Conservation (phyloP, 2,797 vertebrate species). For the Mus minutoides region DNA sequence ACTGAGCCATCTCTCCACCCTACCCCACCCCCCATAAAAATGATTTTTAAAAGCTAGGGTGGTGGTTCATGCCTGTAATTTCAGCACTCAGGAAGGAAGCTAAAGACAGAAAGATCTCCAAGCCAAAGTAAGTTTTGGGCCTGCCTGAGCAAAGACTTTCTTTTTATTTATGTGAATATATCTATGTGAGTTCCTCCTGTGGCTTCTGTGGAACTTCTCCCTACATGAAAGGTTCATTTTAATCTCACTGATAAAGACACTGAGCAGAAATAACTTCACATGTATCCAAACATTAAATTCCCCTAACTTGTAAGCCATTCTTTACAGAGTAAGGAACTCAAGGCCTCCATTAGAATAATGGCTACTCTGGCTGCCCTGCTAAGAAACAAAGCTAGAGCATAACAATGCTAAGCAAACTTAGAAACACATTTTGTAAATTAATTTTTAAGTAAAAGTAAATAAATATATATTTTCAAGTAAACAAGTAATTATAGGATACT, state of each 20-base stretch:
- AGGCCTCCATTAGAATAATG: neutral
- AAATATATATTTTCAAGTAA: neutral
- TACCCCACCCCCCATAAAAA: no score
- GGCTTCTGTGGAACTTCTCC: neutral
- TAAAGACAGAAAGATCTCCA: neutral
- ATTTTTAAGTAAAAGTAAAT: conserved; percentile 3
- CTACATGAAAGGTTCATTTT: neutral
- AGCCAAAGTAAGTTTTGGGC: neutral
- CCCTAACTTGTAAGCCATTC: neutral
- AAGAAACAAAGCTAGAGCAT: neutral
- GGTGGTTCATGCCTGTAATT: neutral
- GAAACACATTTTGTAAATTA: conserved; percentile 2
- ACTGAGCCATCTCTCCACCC: no score
- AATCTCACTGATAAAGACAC: conserved; percentile 26
- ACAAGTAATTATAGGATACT: conserved; percentile 25
- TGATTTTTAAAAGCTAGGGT: neutral
- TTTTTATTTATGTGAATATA: neutral
- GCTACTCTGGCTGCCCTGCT: neutral
- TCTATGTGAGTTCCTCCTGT: neutral
- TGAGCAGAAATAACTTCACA: conserved; percentile 8
- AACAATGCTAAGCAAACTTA: neutral
- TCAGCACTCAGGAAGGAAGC: neutral
- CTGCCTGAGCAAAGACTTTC: neutral
- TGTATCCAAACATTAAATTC: neutral
- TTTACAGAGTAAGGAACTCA: neutral